Conservation (phyloP, 2,888 invertebrate species). For the Ochlodes sylvanus region DNA sequence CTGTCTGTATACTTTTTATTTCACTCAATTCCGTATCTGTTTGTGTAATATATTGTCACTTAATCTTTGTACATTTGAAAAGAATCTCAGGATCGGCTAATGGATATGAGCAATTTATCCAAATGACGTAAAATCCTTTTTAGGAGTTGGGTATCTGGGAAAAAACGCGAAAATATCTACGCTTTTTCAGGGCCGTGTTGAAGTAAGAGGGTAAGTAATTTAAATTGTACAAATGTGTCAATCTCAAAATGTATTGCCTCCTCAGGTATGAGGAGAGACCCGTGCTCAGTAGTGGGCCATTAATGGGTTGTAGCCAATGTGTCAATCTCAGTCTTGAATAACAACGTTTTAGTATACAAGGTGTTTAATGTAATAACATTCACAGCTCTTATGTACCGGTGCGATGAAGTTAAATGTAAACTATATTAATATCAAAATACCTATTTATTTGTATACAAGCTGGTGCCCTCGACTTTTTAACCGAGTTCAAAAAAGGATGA, state of each 20-base stretch:
- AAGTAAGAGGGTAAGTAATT: slow-evolving; percentile 10
- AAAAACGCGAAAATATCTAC: slow-evolving; percentile 17
- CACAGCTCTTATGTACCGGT: too few relatives aligned
- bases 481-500: too few relatives aligned
- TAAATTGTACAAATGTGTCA: slow-evolving; percentile 8
- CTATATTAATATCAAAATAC: too few relatives aligned
- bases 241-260: too few relatives aligned
- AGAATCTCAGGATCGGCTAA: slow-evolving; percentile 8
- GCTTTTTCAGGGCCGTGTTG: slow-evolving; percentile 6
- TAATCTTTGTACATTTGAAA: slow-evolving; percentile 10
- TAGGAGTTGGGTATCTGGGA: slow-evolving; percentile 12
- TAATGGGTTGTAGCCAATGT: too few relatives aligned
- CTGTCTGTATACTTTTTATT: neutral
- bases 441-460: too few relatives aligned
- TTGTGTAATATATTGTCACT: neutral
- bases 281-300: too few relatives aligned
- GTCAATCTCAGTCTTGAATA: neutral
- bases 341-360: neutral
- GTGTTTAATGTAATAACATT: neutral
- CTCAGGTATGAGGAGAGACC: too few relatives aligned
- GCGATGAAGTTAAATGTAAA: too few relatives aligned
- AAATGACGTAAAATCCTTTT: slow-evolving; percentile 16
- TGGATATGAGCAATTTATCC: slow-evolving; percentile 27
- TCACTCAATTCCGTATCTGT: neutral
- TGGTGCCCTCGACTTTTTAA: too few relatives aligned